These are phyloP conservation scores for Hippasteria phrygiana DNA, from an alignment of 53 echinoderm and acorn worm genomes.

Conservation along the genomic window DNA sequence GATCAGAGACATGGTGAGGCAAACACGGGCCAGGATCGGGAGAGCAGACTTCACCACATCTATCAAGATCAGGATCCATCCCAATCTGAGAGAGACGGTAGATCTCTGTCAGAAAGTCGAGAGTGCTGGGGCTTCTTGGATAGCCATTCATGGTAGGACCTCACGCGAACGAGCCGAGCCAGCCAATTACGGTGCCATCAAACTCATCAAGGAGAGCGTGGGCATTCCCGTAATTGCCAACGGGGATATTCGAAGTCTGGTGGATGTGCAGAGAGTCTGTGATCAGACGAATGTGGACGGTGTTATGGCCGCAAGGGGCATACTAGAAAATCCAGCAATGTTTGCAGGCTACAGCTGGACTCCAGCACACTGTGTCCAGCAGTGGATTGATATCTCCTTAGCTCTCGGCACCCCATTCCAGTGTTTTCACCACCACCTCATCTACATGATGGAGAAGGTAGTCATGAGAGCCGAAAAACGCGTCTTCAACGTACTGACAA, in stretches of 20 bases:
- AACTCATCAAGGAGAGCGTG: slow-evolving; percentile 87
- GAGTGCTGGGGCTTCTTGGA: slow-evolving; percentile 87
- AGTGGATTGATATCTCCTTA: slow-evolving; percentile 87
- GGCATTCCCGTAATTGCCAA: slow-evolving; percentile 93
- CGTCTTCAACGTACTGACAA: slow-evolving; percentile 87
- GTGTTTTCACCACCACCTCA: slow-evolving; percentile 95
- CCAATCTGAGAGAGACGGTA: slow-evolving; percentile 87
- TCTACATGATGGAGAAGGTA: slow-evolving; percentile 86
- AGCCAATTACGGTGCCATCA: slow-evolving; percentile 79
- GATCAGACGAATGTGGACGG: slow-evolving; percentile 87
- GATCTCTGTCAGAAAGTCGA: slow-evolving; percentile 92
- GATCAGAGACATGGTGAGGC: slow-evolving; percentile 87
- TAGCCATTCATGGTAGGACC: slow-evolving; percentile 92
- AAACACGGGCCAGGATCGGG: slow-evolving; percentile 76
- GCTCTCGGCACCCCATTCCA: slow-evolving; percentile 80
- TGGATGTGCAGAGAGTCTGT: slow-evolving; percentile 74
- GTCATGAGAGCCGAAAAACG: slow-evolving; percentile 80
- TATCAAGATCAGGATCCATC: slow-evolving; percentile 91
- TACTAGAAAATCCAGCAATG: slow-evolving; percentile 94
- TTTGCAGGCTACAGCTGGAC: slow-evolving; percentile 88
- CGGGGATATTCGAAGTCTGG: slow-evolving; percentile 80
- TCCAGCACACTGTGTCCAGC: slow-evolving; percentile 83
- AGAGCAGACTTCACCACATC: slow-evolving; percentile 82
- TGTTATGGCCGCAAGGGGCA: slow-evolving; percentile 94
- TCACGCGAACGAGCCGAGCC: slow-evolving; percentile 81